These are phyloP conservation scores for Yponomeuta sedellus DNA, from an alignment of 2,888 invertebrate species.

Conservation along the genomic window DNA sequence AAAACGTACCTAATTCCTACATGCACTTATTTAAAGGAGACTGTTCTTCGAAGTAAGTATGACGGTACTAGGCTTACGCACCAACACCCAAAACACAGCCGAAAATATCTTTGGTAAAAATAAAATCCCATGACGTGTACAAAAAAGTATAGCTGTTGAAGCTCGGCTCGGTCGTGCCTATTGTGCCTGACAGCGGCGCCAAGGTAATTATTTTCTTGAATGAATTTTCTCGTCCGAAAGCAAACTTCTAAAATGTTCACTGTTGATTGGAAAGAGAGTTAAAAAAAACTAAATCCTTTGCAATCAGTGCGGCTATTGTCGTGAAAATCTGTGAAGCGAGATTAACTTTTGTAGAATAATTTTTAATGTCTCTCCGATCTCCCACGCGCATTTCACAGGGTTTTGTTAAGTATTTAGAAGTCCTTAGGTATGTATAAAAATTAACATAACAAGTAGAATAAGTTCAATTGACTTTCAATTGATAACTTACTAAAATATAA, in stretches of 20 bases:
- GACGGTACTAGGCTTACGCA: background rate
- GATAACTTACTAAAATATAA: no score
- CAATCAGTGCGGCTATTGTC: constrained; percentile 10
- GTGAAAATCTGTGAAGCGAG: background rate
- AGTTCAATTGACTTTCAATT: no score
- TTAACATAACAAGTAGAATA: no score
- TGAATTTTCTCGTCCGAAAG: constrained; percentile 27
- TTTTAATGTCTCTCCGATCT: background rate
- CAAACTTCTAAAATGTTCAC: constrained; percentile 19
- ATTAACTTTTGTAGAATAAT: background rate
- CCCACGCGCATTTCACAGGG: background rate
- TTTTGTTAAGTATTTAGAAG: no score
- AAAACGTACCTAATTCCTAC: no score
- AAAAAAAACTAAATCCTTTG: constrained; percentile 14
- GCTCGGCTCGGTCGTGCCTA: constrained; percentile 24
- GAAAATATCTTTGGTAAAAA: background rate
- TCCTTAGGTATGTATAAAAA: no score
- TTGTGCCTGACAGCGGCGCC: constrained; percentile 44
- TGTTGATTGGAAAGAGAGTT: constrained; percentile 15
- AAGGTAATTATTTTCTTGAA: constrained; percentile 49
- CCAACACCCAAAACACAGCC: background rate
- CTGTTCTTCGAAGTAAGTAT: background rate
- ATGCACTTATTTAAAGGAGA: no score
- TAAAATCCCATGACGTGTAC: background rate
- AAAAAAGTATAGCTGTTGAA: constrained; percentile 1